phyloP scores from a whole-genome alignment of 1,140 invertebrate genomes.

The Drosophila serrata region DNA sequence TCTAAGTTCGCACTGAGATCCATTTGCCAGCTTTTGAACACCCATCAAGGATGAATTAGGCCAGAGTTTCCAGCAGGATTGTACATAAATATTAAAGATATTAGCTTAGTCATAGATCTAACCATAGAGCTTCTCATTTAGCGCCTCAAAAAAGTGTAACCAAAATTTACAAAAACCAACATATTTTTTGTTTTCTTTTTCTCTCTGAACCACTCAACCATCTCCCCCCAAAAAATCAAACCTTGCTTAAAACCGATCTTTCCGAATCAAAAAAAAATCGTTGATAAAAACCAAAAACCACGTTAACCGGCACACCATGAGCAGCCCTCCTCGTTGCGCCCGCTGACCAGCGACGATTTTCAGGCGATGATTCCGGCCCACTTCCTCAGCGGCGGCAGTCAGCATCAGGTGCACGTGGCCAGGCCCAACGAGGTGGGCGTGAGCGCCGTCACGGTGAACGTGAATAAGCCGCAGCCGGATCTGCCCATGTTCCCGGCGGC shows the following conservation, averaged over 20 bases:
- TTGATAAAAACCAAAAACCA: constrained; percentile 54
- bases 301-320: constrained; percentile 46
- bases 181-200: constrained; percentile 82
- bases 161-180: constrained; percentile 77
- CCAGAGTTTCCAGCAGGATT: constrained; percentile 24
- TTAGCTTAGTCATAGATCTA: constrained; percentile 60
- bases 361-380: constrained; percentile 96
- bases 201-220: constrained; percentile 47
- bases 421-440: constrained; percentile 83
- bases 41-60: constrained; percentile 19
- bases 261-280: constrained; percentile 44
- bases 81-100: constrained; percentile 29
- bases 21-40: constrained; percentile 37
- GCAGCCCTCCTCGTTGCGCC: constrained; percentile 88
- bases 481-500: constrained; percentile 91
- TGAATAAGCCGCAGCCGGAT: constrained; percentile 89
- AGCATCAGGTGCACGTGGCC: constrained; percentile 83
- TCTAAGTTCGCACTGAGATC: constrained; percentile 38
- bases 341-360: constrained; percentile 96
- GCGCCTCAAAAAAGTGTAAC: constrained; percentile 58
- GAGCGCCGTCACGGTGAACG: constrained; percentile 89
- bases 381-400: constrained; percentile 89
- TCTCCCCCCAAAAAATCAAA: constrained; percentile 50
- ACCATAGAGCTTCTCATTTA: constrained; percentile 33
- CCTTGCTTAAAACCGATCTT: constrained; percentile 57